Conservation (phyloP, 2,113 vertebrate species). For the Sitta europaea region DNA sequence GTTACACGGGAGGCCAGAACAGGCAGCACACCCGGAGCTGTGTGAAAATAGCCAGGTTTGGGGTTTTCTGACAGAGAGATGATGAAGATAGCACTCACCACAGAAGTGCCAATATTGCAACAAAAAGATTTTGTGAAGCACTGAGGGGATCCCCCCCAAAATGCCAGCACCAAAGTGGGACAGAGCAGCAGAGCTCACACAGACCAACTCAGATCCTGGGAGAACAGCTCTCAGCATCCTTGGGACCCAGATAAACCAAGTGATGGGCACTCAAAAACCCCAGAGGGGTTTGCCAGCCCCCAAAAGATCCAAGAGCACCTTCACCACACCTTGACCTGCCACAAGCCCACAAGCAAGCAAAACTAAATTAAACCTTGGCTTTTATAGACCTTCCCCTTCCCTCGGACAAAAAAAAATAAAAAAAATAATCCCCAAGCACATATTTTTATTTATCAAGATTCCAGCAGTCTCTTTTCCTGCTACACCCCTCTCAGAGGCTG, state of each 20-base stretch:
- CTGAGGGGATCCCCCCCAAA: rapidly evolving
- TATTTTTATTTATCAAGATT: background rate
- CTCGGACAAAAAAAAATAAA: rapidly evolving
- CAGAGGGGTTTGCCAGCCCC: background rate
- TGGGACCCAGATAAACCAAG: background rate
- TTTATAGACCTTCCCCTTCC: background rate
- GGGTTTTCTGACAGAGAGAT: background rate
- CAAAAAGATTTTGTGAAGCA: background rate
- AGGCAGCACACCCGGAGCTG: background rate
- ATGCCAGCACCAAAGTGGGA: background rate
- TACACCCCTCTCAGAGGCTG: background rate
- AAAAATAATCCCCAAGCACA: background rate
- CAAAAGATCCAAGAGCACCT: background rate
- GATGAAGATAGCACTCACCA: background rate
- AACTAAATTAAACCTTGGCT: background rate
- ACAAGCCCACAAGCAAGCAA: background rate
- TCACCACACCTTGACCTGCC: background rate
- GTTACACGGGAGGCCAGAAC: rapidly evolving
- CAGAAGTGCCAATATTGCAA: background rate
- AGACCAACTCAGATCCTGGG: rapidly evolving
- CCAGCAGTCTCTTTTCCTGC: background rate
- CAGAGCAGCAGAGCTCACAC: background rate
- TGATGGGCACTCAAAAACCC: background rate
- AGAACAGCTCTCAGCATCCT: background rate
- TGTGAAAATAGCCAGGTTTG: rapidly evolving